Conservation (phyloP, 2,888 invertebrate species). For the Sipha maydis region DNA sequence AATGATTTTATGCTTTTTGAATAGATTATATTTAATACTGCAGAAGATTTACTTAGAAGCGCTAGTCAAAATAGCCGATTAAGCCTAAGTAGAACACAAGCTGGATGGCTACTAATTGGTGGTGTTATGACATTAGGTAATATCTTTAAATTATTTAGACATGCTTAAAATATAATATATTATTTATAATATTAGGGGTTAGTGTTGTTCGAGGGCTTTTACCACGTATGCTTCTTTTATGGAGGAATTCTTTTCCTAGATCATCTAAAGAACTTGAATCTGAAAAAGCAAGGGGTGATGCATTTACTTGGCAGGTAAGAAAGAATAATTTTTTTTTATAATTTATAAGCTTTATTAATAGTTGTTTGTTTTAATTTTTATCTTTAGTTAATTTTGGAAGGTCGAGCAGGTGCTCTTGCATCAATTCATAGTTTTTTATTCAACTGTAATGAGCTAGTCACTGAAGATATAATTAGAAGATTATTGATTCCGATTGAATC, state of each 20-base stretch:
- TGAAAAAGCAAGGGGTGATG: conserved; percentile 94
- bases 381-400: conserved; percentile 86
- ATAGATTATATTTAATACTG: conserved; percentile 89
- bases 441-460: conserved; percentile 89
- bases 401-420: conserved; percentile 93
- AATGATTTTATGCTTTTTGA: conserved; percentile 62
- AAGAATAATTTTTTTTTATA: neutral
- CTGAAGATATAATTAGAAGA: conserved; percentile 90
- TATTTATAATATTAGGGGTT: conserved; percentile 72
- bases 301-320: conserved; percentile 95
- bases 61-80: conserved; percentile 96
- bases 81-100: conserved; percentile 93
- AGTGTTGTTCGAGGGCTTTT: conserved; percentile 92
- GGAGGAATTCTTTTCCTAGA: conserved; percentile 98
- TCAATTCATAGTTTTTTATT: conserved; percentile 93
- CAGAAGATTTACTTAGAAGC: conserved; percentile 93
- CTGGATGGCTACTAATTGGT: conserved; percentile 97
- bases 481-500: conserved; percentile 93
- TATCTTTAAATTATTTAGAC: neutral
- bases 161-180: neutral
- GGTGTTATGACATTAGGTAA: conserved; percentile 94
- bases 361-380: neutral
- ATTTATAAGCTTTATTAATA: neutral
- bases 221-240: conserved; percentile 91
- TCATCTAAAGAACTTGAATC: conserved; percentile 96